Base-by-base conservation (phyloP, 2,888 invertebrate genomes). In the Ectobius pallidus region DNA sequence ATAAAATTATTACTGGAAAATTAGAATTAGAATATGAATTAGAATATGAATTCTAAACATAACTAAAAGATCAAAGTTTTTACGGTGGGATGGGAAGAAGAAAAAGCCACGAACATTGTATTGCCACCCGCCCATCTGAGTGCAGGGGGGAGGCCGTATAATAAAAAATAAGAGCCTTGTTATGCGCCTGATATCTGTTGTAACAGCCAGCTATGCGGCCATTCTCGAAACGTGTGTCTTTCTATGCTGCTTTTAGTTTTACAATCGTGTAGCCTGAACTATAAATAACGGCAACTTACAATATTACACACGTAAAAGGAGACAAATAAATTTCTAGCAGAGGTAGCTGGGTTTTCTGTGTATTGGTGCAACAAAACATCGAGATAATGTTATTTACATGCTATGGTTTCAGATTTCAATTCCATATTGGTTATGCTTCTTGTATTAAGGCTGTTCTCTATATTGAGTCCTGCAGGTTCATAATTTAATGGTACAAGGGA, bases 271-370 rank as follows among this genome's bases (percentile, higher is more conserved):
- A 58, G 30, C 58, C 30, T 30, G 30, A 30, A 58, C 58, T n/a
- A 58, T 58, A 58, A 58, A 58, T 58, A 58, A 58, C 7, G 25
- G n/a, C 20, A 9, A 52, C 22, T 52, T 58, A 58, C 58, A 58
- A 58, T 58, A 58, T 58, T 58, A 58, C 58, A 58, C 58, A 30
- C 58, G 58, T 58, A 58, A 58, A 30, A 58, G 58, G 6, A 58
- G 30, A 9, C 30, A 58, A 58, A 58, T 7, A 30, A 58, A 58
- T 30, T 58, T 58, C 30, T 58, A 58, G 30, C 14, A 58, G 7
- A 25, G 25, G 14, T 3, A 52, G 25, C 46, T 39, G 14, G 6
- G 16, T 16, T 58, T 30, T 30, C 58, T 20, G 22, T 52, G 52
- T 22, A 58, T 52, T 25, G 52, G 58, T 6, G 58, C 14, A n/a